Conservation (phyloP, 2,113 vertebrate genomes). For the Lasiurus cinereus region DNA sequence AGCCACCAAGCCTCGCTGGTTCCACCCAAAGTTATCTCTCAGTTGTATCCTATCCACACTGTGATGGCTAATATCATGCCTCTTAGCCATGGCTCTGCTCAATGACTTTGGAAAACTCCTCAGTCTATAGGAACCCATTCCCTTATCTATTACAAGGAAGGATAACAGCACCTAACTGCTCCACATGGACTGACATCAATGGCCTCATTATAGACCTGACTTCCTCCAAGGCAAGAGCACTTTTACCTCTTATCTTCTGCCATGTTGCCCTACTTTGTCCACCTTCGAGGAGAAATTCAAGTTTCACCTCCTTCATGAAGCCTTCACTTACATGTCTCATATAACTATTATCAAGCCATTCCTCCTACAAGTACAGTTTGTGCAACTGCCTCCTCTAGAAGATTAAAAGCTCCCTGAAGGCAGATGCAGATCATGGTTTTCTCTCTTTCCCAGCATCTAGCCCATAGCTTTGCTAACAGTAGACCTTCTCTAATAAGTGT, state of each 20-base stretch:
- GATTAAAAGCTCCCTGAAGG: background rate
- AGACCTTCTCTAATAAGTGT: background rate
- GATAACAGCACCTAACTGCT: background rate
- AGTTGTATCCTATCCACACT: background rate
- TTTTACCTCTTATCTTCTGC: background rate
- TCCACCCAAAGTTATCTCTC: background rate
- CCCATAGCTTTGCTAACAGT: background rate
- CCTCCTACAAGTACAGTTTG: background rate
- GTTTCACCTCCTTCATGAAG: background rate
- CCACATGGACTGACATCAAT: background rate
- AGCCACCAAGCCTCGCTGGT: background rate
- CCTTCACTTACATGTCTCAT: background rate
- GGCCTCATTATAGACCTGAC: background rate
- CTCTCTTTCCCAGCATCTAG: background rate
- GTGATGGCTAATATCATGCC: background rate
- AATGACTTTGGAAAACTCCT: background rate
- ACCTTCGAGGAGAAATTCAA: background rate
- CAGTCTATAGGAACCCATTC: background rate
- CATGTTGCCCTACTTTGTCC: background rate
- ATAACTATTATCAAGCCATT: background rate
- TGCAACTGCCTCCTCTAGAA: background rate
- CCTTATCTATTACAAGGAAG: background rate
- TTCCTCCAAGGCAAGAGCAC: accelerated
- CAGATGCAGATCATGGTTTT: background rate
- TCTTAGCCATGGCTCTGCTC: background rate